Percentiles rank a stretch among this genome's conserved stretches.
Conservation (phyloP, 1,140 invertebrate species). For the Drosophila ercepeae region DNA sequence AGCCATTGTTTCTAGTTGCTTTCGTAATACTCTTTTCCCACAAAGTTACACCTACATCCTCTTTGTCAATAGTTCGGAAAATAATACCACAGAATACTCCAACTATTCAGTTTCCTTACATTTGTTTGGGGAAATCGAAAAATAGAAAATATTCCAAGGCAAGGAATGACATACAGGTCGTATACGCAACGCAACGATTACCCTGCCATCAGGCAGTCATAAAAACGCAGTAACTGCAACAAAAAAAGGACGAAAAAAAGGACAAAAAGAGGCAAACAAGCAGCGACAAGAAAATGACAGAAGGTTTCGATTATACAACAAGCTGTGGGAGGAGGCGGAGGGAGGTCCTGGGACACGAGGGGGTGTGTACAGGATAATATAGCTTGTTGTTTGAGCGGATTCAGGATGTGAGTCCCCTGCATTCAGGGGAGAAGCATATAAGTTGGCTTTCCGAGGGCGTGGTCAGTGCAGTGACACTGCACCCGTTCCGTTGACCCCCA, state of each 20-base stretch:
- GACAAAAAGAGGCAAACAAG: slow-evolving; percentile 25
- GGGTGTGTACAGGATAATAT: slow-evolving; percentile 32
- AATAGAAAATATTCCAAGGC: too few relatives aligned
- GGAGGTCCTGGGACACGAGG: neutral
- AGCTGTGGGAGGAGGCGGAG: neutral
- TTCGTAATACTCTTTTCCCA: neutral
- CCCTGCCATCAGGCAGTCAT: slow-evolving; percentile 24
- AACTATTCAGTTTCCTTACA: too few relatives aligned
- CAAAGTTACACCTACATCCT: neutral
- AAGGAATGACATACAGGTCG: slow-evolving; percentile 17
- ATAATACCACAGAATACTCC: too few relatives aligned
- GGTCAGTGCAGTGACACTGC: slow-evolving; percentile 68
- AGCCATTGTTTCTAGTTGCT: neutral
- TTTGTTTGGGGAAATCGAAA: too few relatives aligned
- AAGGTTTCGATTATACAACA: slow-evolving; percentile 70
- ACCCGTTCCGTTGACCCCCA: slow-evolving; percentile 68
- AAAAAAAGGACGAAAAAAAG: slow-evolving; percentile 8
- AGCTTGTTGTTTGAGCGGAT: slow-evolving; percentile 21
- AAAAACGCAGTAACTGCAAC: slow-evolving; percentile 18
- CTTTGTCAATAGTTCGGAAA: neutral
- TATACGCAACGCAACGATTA: slow-evolving; percentile 34
- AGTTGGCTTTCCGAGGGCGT: slow-evolving; percentile 29
- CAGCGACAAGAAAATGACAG: slow-evolving; percentile 71
- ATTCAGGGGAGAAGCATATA: neutral
- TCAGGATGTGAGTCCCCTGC: neutral